These are phyloP conservation scores for Grammatotria lemairii DNA, from an alignment of 2,113 vertebrate genomes.

Conservation along the genomic window DNA sequence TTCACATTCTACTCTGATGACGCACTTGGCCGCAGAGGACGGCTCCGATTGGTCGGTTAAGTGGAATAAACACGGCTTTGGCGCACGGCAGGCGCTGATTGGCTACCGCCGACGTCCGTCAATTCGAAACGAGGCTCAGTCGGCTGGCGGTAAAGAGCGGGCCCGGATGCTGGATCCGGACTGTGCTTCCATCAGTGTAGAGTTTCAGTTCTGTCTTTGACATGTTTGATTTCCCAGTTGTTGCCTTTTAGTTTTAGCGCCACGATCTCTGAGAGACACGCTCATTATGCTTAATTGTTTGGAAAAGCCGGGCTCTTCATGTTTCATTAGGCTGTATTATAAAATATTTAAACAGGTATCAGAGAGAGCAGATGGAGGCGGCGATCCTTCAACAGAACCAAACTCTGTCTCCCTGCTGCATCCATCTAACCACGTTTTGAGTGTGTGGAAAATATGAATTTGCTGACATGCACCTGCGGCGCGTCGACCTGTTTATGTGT, in stretches of 20 bases:
- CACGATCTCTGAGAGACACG: neutral
- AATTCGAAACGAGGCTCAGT: conserved; percentile 7
- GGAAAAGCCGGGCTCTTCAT: neutral
- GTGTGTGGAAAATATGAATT: neutral
- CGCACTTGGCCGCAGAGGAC: conserved; percentile 24
- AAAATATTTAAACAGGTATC: neutral
- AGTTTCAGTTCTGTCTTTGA: neutral
- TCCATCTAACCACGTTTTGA: neutral
- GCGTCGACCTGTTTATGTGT: accelerated
- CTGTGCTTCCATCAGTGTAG: neutral
- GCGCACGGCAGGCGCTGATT: conserved; percentile 71
- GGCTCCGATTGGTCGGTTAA: conserved; percentile 60
- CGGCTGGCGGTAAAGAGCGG: conserved; percentile 33
- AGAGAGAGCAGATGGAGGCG: neutral
- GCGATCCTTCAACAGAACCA: neutral
- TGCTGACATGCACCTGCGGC: neutral
- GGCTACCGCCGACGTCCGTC: conserved; percentile 57
- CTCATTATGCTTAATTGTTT: neutral
- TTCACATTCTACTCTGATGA: conserved; percentile 62
- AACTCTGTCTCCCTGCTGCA: neutral
- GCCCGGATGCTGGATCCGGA: conserved; percentile 19
- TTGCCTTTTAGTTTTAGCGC: neutral
- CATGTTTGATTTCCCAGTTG: neutral
- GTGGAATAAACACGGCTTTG: conserved; percentile 69
- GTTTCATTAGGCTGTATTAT: neutral